Evolutionary conservation across 2,888 invertebrate genomes (phyloP).

Genomic region (Teinopalpus imperialis): DNA sequence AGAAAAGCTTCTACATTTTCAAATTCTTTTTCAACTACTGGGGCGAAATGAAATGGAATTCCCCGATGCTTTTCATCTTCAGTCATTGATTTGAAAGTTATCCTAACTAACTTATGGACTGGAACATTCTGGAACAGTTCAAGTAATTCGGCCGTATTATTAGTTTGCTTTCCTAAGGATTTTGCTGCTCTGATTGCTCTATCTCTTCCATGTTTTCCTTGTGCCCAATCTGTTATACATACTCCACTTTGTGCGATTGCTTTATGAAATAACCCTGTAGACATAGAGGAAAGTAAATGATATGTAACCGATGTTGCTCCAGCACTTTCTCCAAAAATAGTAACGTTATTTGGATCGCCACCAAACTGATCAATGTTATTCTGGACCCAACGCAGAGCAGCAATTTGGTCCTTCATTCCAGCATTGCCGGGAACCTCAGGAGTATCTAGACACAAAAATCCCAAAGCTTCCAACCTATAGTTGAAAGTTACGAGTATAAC

Average conservation of each 20-base stretch:
- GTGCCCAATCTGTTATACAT: conserved; percentile 38
- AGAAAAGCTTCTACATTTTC: conserved; percentile 39
- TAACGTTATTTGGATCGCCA: conserved; percentile 47
- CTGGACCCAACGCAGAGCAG: conserved; percentile 47
- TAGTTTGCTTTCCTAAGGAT: conserved; percentile 36
- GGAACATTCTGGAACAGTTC: conserved; percentile 37
- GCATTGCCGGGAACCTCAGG: conserved; percentile 56
- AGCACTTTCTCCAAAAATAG: conserved; percentile 56
- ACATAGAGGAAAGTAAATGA: conserved; percentile 55
- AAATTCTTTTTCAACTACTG: conserved; percentile 47
- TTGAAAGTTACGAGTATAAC: conserved; percentile 60
- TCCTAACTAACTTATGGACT: conserved; percentile 33
- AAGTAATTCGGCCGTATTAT: conserved; percentile 33
- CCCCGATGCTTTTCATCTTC: conserved; percentile 39
- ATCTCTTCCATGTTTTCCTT: conserved; percentile 29
- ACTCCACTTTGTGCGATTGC: conserved; percentile 54
- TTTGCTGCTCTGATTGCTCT: conserved; percentile 38
- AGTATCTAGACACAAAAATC: conserved; percentile 47
- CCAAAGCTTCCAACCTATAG: conserved; percentile 55
- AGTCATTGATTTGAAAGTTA: conserved; percentile 38
- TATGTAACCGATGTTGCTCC: conserved; percentile 53
- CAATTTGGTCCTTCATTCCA: conserved; percentile 55
- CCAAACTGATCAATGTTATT: conserved; percentile 47
- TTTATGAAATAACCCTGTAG: conserved; percentile 51
- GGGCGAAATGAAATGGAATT: conserved; percentile 42